phyloP scores from a whole-genome alignment of 2,113 vertebrate species.

The Hucho hucho region DNA sequence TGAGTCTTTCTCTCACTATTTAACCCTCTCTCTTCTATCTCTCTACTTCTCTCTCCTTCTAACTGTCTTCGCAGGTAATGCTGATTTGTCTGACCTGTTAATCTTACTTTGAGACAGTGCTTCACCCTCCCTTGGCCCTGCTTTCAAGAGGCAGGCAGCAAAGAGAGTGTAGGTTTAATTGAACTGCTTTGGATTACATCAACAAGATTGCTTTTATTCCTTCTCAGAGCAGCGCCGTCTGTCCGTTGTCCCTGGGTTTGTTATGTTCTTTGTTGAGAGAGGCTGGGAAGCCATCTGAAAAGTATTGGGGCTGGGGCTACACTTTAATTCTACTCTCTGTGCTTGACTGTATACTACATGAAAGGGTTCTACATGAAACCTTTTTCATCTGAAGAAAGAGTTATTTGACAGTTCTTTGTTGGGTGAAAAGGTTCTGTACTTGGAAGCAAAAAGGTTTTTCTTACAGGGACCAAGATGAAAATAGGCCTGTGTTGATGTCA shows the following conservation, averaged over 20 bases:
- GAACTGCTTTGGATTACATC: conserved; percentile 42
- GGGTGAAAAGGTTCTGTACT: too few species aligned
- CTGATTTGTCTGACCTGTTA: not conserved
- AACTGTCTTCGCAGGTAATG: not conserved
- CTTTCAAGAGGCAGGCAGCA: not conserved
- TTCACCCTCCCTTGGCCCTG: not conserved
- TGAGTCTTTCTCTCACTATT: conserved; percentile 5
- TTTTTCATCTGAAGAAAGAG: not conserved
- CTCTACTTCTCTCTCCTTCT: not conserved
- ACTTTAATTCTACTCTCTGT: conserved; percentile 4
- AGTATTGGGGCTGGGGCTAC: not conserved
- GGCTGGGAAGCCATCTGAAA: not conserved
- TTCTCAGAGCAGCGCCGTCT: not conserved
- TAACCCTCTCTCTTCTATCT: conserved; percentile 15
- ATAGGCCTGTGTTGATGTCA: too few species aligned
- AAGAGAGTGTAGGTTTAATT: conserved; percentile 34
- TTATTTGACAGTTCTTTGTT: too few species aligned
- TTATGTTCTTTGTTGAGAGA: conserved; percentile 29
- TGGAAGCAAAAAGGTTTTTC: too few species aligned
- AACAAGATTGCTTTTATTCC: conserved; percentile 51
- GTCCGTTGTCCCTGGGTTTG: conserved; percentile 16
- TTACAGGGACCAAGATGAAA: too few species aligned
- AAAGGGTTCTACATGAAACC: not conserved
- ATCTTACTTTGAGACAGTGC: not conserved
- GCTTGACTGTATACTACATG: not conserved